These are phyloP conservation scores for Leptoclinus maculatus DNA, from an alignment of 2,797 vertebrate species.

Conservation along the genomic window DNA sequence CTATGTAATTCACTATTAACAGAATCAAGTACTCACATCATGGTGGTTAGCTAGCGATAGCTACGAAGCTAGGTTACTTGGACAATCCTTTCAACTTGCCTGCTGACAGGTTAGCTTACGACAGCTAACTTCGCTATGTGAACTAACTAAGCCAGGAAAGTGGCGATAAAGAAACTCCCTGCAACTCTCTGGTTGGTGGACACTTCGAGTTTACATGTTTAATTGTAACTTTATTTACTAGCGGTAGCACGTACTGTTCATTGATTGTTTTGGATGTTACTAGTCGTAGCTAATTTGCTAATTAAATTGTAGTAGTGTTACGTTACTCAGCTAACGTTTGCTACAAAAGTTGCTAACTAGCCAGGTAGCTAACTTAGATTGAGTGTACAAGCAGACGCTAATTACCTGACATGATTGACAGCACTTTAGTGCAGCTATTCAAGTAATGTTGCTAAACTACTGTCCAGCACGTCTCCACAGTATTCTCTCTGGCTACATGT, in stretches of 20 bases:
- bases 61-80: constrained; percentile 50
- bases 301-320: constrained; percentile 8
- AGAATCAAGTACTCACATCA: not conserved
- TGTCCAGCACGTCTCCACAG: not conserved
- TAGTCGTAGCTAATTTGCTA: constrained; percentile 24
- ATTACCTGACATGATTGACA: not conserved
- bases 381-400: not conserved
- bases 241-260: not conserved
- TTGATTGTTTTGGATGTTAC: not conserved
- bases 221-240: not conserved
- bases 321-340: constrained; percentile 42
- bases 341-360: constrained; percentile 67
- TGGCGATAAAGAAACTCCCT: constrained; percentile 58
- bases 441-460: not conserved
- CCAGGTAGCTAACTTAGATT: constrained; percentile 34
- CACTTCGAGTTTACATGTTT: constrained; percentile 1
- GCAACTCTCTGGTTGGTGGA: constrained; percentile 65
- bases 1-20: constrained; percentile 13
- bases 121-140: constrained; percentile 73
- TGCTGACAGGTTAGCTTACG: constrained; percentile 68
- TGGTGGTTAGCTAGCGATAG: constrained; percentile 48
- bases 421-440: not conserved
- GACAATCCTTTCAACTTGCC: constrained; percentile 63
- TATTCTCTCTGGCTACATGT: not conserved
- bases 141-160: constrained; percentile 54